Conservation (phyloP, 2,113 vertebrate genomes). For the Todiramphus chloris region DNA sequence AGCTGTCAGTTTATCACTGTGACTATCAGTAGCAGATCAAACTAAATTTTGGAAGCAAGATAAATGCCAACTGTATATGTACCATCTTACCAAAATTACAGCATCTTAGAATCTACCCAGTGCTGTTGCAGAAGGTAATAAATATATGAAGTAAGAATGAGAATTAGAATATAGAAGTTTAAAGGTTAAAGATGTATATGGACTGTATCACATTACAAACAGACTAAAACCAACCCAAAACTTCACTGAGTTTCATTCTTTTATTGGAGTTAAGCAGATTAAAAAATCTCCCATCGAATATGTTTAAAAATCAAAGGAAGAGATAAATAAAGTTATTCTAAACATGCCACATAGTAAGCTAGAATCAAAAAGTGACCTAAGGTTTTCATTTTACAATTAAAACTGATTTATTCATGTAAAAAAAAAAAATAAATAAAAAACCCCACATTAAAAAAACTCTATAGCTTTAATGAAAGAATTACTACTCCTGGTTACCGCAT, state of each 20-base stretch:
- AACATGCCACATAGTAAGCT: neutral
- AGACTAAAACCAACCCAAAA: neutral
- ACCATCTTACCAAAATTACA: neutral
- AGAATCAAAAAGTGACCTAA: neutral
- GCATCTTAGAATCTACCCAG: neutral
- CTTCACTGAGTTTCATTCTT: neutral
- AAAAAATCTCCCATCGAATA: accelerated
- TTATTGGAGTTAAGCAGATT: neutral
- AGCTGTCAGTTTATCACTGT: neutral
- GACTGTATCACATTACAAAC: neutral
- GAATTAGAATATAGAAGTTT: neutral
- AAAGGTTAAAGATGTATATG: neutral
- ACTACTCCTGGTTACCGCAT: neutral
- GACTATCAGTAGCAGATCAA: neutral
- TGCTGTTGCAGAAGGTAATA: neutral
- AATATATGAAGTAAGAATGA: neutral
- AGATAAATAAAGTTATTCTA: neutral
- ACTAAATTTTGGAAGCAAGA: neutral
- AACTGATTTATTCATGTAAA: neutral
- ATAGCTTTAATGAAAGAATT: neutral
- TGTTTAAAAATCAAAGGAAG: neutral
- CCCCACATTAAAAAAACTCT: no score
- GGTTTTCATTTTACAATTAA: neutral
- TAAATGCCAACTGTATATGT: neutral
- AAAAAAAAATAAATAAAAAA: neutral